These are phyloP conservation scores for Ellobius talpinus DNA, from an alignment of 2,113 vertebrate species.

Conservation along the genomic window DNA sequence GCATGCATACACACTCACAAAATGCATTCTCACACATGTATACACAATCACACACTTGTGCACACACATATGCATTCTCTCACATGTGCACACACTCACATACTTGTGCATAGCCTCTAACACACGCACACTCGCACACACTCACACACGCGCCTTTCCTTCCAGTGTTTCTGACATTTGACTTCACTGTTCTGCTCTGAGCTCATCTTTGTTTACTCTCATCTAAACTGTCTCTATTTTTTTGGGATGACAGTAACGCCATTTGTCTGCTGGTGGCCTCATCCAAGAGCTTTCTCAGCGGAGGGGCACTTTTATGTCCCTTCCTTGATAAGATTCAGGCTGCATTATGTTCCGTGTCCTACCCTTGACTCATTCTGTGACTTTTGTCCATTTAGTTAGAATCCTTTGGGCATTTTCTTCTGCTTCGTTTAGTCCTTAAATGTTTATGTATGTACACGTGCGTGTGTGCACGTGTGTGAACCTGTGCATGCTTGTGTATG, in stretches of 20 bases:
- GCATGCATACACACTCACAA: not conserved
- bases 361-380: not conserved
- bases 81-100: not conserved
- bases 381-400: not conserved
- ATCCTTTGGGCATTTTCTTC: not conserved
- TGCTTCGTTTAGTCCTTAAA: not conserved
- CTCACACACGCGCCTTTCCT: too few relatives aligned
- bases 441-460: not conserved
- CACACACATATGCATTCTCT: not conserved
- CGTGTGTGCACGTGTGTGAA: not conserved
- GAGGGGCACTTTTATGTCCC: not conserved
- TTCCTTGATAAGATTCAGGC: not conserved
- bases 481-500: not conserved
- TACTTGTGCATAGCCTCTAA: too few relatives aligned
- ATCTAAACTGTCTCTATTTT: too few relatives aligned
- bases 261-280: not conserved
- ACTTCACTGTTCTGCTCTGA: not conserved
- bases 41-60: not conserved
- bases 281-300: not conserved
- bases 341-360: not conserved
- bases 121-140: not conserved
- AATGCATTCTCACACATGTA: too few relatives aligned
- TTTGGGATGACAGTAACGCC: not conserved
- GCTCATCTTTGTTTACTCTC: not conserved
- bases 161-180: not conserved